Evolutionary conservation across 2,888 invertebrate genomes (phyloP), one percentile per base, ranked within the genome.

Genomic region (Volucella inflata): DNA sequence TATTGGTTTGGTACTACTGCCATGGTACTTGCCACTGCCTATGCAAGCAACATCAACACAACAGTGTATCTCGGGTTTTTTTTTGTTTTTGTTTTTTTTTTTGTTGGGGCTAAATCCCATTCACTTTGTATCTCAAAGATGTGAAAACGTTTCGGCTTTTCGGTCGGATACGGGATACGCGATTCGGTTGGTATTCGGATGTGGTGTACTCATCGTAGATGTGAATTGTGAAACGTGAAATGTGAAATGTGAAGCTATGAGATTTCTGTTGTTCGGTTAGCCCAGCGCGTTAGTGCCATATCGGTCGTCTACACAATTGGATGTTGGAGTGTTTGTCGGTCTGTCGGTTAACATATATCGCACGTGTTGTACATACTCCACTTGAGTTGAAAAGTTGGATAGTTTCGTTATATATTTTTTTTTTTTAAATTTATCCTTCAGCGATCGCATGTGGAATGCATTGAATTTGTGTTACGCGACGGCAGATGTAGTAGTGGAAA

Each of bases 231-330:
- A 16, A n/a, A 14, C 8, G 38, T 3, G 2, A 17, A 10, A 2
- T 30, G 12, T 8, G 17, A 10, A 17, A 12, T 11, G 12, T 14
- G 46, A 44, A 14, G 53, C 71, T 64, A 72, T 71, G 80, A 71
- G 80, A 80, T 70, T 78, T 77, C 65, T 74, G 57, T 30, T 30
- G 30, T 55, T 74, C 55, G 74, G 53, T 14, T 71, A 68, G 60
- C 57, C 44, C 57, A 30, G 30, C 30, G 46, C 78, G 79, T 83
- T 79, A 87, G 87, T 87, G 87, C 71, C 79, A 76, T 76, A 79
- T 87, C 83, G 87, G 79, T 87, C 76, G 83, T 79, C 83, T 78
- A 57, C 70, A 83, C 78, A 76, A 78, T 79, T 83, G 83, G 87
- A 83, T 79, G 83, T 72, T 76, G 76, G 83, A 76, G 75, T 79